These are phyloP conservation scores for Andricus grossulariae DNA, from an alignment of 1,140 invertebrate species.

Conservation along the genomic window DNA sequence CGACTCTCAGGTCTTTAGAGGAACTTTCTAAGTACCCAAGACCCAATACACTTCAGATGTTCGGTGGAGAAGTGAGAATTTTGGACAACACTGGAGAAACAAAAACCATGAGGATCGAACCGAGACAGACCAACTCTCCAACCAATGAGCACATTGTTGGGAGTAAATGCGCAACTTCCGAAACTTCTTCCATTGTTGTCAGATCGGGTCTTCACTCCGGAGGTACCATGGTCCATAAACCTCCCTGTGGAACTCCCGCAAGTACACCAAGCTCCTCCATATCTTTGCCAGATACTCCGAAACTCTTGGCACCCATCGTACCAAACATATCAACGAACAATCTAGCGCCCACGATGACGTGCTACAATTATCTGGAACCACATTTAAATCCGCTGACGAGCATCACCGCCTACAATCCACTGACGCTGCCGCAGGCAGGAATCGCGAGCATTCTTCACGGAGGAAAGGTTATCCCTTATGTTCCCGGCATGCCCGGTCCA, in stretches of 20 bases:
- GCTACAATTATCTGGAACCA: conserved; percentile 67
- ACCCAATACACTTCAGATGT: conserved; percentile 81
- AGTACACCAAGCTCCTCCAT: conserved; percentile 60
- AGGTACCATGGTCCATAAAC: conserved; percentile 81
- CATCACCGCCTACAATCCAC: conserved; percentile 84
- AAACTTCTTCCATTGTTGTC: conserved; percentile 81
- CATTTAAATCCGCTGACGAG: conserved; percentile 72
- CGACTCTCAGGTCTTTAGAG: conserved; percentile 77
- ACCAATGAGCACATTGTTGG: conserved; percentile 51
- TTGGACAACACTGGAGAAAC: conserved; percentile 81
- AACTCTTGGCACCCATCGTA: conserved; percentile 77
- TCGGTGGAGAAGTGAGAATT: conserved; percentile 87
- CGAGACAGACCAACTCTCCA: conserved; percentile 72
- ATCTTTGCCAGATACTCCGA: conserved; percentile 77
- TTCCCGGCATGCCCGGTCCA: conserved; percentile 91
- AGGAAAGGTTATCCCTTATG: conserved; percentile 87
- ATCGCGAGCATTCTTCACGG: conserved; percentile 71
- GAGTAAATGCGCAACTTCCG: conserved; percentile 63
- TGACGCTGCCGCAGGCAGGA: conserved; percentile 75
- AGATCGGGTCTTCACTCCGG: conserved; percentile 85
- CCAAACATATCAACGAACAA: conserved; percentile 79
- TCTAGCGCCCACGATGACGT: conserved; percentile 73
- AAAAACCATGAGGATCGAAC: conserved; percentile 84
- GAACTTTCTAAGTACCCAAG: conserved; percentile 75
- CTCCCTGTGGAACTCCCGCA: conserved; percentile 66